Evolutionary conservation across 2,888 invertebrate genomes (phyloP).

Genomic region (Schizaphis graminum): DNA sequence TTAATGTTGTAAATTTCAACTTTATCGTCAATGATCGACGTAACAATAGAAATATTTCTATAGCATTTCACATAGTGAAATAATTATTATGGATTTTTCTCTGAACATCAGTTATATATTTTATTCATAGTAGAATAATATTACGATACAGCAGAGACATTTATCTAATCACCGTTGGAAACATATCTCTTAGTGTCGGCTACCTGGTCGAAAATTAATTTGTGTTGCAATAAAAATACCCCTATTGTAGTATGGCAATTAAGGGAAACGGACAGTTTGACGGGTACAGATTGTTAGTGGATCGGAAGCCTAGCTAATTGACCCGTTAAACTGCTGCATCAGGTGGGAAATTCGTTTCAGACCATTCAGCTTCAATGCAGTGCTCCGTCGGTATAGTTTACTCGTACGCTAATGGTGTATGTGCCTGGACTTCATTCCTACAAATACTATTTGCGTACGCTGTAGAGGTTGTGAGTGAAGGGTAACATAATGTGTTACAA

Average conservation of each 20-base stretch:
- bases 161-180: not conserved
- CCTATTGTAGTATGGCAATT: constrained; percentile 14
- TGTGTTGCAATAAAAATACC: not conserved
- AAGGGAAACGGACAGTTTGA: constrained; percentile 24
- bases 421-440: not conserved
- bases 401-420: not conserved
- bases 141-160: not conserved
- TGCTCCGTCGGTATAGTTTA: not conserved
- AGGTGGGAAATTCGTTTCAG: constrained; percentile 49
- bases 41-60: not conserved
- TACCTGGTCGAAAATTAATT: constrained; percentile 35
- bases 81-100: not conserved
- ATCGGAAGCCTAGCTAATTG: constrained; percentile 48
- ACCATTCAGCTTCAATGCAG: not conserved
- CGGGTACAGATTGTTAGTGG: constrained; percentile 20
- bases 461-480: not conserved
- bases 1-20: not conserved
- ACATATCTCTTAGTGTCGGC: not conserved
- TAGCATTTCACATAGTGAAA: not conserved
- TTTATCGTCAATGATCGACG: not conserved
- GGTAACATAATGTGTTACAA: not conserved
- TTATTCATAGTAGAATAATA: not conserved
- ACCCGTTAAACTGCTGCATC: constrained; percentile 52
- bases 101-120: not conserved
- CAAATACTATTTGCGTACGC: not conserved